Percentiles rank a stretch among this genome's conserved stretches.
These are phyloP conservation scores for Xenopus petersii DNA, from an alignment of 2,797 vertebrate genomes.

Conservation along the genomic window DNA sequence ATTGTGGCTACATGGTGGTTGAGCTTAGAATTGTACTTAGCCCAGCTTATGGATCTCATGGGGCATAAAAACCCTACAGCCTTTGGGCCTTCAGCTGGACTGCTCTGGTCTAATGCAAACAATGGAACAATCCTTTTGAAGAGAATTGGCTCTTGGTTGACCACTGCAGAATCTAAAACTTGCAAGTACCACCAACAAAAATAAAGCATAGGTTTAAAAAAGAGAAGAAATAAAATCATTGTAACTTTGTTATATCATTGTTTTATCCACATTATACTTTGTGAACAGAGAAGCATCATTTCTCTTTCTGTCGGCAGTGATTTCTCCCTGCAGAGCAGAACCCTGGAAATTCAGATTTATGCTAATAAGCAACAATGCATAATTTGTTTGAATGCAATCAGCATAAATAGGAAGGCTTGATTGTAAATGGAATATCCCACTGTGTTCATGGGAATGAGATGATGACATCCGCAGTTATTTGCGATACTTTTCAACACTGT, in stretches of 20 bases:
- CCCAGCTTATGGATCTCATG: too few relatives aligned
- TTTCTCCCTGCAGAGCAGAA: not conserved
- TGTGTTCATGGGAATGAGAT: conserved; percentile 4
- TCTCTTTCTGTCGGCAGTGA: conserved; percentile 4
- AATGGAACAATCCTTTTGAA: too few relatives aligned
- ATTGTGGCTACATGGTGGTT: too few relatives aligned
- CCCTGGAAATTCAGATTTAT: conserved; percentile 10
- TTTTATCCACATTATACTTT: not conserved
- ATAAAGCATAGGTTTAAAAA: too few relatives aligned
- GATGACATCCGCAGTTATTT: conserved; percentile 2
- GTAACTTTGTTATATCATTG: not conserved
- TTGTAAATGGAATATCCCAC: conserved; percentile 30
- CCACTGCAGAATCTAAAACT: too few relatives aligned
- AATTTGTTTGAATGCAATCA: conserved; percentile 33
- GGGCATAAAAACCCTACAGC: too few relatives aligned
- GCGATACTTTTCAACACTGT: not conserved
- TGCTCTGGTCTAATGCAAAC: too few relatives aligned
- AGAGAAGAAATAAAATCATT: too few relatives aligned
- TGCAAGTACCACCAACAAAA: too few relatives aligned
- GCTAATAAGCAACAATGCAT: conserved; percentile 13
- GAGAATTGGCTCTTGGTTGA: too few relatives aligned
- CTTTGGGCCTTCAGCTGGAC: too few relatives aligned
- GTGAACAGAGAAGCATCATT: not conserved
- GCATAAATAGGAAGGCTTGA: conserved; percentile 16
- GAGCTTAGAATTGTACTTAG: too few relatives aligned